These are phyloP conservation scores for Stratiolaelaps scimitus DNA, from an alignment of 1,140 invertebrate genomes.

Conservation along the genomic window DNA sequence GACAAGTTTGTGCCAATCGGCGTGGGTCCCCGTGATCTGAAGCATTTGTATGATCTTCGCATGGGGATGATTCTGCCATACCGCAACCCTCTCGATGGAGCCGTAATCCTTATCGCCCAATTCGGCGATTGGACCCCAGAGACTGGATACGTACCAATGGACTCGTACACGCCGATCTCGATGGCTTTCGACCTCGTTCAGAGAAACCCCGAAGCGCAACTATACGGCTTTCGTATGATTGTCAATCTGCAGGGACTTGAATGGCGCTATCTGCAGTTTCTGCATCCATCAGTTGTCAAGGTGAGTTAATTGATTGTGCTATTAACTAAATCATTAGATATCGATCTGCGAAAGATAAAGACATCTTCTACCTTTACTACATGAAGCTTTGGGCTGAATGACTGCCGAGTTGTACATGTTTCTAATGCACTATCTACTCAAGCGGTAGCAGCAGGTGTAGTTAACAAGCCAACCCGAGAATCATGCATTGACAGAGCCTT, in stretches of 20 bases:
- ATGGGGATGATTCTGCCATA: slow-evolving; percentile 19
- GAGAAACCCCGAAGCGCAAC: neutral
- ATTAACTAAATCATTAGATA: no score
- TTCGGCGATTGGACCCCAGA: slow-evolving; percentile 28
- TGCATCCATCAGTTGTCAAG: slow-evolving; percentile 1
- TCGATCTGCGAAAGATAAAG: no score
- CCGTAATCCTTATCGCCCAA: slow-evolving; percentile 13
- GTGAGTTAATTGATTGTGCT: neutral
- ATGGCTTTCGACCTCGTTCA: neutral
- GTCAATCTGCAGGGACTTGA: slow-evolving; percentile 28
- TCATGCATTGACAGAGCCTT: no score
- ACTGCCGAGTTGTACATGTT: no score
- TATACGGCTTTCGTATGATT: slow-evolving; percentile 13
- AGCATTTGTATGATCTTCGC: slow-evolving; percentile 31
- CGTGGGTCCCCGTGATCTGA: slow-evolving; percentile 25
- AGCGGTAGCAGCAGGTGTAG: no score
- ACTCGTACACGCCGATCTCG: neutral
- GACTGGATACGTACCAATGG: neutral
- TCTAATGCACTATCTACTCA: no score
- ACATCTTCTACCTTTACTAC: no score
- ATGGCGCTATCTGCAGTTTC: slow-evolving; percentile 17
- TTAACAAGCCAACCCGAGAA: no score
- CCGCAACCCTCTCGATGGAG: slow-evolving; percentile 23
- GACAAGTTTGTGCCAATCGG: slow-evolving; percentile 24
- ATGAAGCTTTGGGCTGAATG: no score